These are phyloP conservation scores for Eristalinus sepulchralis DNA, from an alignment of 2,888 invertebrate species.

Conservation along the genomic window DNA sequence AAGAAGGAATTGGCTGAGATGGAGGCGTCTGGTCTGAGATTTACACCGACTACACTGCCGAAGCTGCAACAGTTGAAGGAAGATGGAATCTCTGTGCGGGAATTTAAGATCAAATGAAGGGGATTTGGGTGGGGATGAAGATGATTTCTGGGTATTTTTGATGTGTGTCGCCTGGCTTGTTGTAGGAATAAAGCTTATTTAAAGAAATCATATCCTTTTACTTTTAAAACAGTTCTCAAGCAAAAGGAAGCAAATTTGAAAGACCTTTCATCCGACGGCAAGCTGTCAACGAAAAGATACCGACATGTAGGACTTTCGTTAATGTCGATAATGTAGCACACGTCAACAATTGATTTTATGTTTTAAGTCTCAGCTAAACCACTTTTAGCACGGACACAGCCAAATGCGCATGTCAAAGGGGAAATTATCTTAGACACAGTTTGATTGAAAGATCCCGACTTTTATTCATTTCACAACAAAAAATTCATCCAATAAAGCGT, in stretches of 20 bases:
- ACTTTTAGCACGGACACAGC: too few relatives aligned
- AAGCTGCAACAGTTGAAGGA: constrained; percentile 77
- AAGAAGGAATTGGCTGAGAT: constrained; percentile 73
- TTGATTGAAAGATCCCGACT: background rate
- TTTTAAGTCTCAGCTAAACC: too few relatives aligned
- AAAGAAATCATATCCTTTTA: too few relatives aligned
- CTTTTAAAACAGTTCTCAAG: too few relatives aligned
- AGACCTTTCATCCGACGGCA: background rate
- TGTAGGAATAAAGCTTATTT: constrained; percentile 12
- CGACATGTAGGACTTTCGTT: background rate
- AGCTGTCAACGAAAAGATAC: background rate
- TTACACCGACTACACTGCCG: constrained; percentile 76
- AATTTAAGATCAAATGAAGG: background rate
- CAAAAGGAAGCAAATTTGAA: too few relatives aligned
- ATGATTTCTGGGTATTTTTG: background rate
- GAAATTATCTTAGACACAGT: too few relatives aligned
- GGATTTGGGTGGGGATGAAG: too few relatives aligned
- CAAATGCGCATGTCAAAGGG: too few relatives aligned
- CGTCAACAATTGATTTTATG: too few relatives aligned
- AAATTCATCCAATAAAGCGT: constrained; percentile 75
- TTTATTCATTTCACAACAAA: background rate
- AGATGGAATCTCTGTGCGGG: constrained; percentile 27
- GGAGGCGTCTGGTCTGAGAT: constrained; percentile 77
- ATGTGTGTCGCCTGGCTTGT: background rate
- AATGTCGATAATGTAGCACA: background rate